Evolutionary conservation across 1,140 invertebrate genomes (phyloP), one percentile per base, ranked within the genome.

Genomic region (Samia ricini): DNA sequence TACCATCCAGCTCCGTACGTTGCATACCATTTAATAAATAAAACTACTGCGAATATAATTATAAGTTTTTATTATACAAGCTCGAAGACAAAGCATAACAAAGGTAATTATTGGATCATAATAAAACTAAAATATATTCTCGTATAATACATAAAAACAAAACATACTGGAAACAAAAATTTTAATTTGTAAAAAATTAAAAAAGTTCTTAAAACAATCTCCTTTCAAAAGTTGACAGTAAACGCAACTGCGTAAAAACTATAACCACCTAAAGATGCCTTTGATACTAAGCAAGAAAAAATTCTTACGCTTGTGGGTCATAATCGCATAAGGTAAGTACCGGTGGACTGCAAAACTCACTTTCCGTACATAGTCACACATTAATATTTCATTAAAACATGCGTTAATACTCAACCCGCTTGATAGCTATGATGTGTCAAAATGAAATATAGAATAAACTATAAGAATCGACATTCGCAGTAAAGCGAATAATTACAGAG

Each of bases 371-470:
- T 63, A 73, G 68, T 58, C 49, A 61, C 33, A 36, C 69, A 72
- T 73, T 76, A 78, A 81, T 80, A 76, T 77, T 72, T 62, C 59
- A 78, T 72, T 70, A 71, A 68, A 68, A 73, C 71, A 64, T 62
- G 66, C 63, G 65, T 72, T 60, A 57, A 57, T 57, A 36, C 42
- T 61, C 62, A 57, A 64, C 68, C 66, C 60, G 20, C 7, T 23
- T 49, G 57, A 59, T 50, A 49, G 59, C 62, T 64, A 66, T 64
- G 71, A 86, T 81, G 78, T 83, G 80, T 83, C 76, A 81, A 81
- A 81, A 77, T 84, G 83, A 84, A 81, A 81, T 81, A 78, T 74
- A 70, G 59, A 54, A 65, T 51, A 49, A 54, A 55, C 57, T 63
- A 56, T 68, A 59, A 61, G 55, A 68, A 69, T 26, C 79, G 79